Percentiles rank a stretch among this genome's conserved stretches.
These are phyloP conservation scores for Hippopotamus amphibius DNA, from an alignment of 2,113 vertebrate genomes.

Conservation along the genomic window DNA sequence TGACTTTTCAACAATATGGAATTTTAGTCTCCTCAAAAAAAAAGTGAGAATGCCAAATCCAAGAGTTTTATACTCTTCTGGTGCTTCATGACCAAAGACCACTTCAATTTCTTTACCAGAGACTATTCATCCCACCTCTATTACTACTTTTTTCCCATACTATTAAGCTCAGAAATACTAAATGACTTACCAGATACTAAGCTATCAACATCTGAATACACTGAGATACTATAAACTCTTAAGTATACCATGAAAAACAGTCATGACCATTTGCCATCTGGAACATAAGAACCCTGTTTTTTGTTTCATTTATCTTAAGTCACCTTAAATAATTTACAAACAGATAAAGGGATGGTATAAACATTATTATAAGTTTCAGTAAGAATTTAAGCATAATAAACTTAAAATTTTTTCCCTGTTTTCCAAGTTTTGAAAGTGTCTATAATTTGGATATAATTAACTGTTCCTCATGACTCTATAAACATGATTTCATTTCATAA, in stretches of 20 bases:
- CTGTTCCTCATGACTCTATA: neutral
- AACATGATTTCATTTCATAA: neutral
- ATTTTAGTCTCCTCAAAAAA: slow-evolving; percentile 13
- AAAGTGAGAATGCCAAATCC: neutral
- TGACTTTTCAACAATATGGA: neutral
- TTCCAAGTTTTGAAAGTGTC: neutral
- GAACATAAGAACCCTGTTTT: neutral
- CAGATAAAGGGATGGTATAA: neutral
- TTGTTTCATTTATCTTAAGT: neutral
- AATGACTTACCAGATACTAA: neutral
- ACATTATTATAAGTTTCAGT: neutral
- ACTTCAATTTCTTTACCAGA: slow-evolving; percentile 16
- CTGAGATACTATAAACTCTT: neutral
- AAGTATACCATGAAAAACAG: neutral
- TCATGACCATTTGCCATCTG: neutral
- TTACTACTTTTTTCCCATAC: neutral
- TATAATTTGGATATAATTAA: neutral
- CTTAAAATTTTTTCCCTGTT: neutral
- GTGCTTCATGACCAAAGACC: neutral
- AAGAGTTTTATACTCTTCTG: neutral
- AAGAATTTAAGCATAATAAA: slow-evolving; percentile 2
- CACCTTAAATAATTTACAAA: neutral
- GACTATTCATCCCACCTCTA: neutral
- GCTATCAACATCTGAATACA: neutral
- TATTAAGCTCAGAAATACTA: neutral